Base-by-base conservation (phyloP, 2,888 invertebrate species). In the Rotaria socialis region DNA sequence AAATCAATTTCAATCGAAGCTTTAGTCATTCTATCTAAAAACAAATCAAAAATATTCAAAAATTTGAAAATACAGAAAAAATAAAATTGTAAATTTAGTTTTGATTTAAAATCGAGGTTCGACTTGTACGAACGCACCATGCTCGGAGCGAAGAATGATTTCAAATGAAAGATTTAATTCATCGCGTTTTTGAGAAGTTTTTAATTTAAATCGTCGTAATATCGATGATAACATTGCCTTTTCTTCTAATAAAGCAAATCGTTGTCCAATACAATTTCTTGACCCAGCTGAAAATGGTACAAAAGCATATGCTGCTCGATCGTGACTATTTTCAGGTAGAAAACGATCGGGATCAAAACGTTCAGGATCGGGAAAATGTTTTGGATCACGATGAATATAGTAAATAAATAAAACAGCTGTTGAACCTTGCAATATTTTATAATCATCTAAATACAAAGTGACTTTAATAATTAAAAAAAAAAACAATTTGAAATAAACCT, bases 261-360 rank as follows among this genome's bases (percentile, higher is more conserved):
- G 91, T 88, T 92, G 91, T 84, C 92, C 92, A 74, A 92, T 92
- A 88, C 92, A 92, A 88, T 92, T 92, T 47, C 92, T 89, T 7
- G 90, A 89, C 6, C 92, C 92, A 67, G 92, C 92, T 5, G 92
- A 92, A 88, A 92, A 92, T 2, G 92, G 92, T 8, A 92, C 89
- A 88, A 90, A 92, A 41, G 91, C 89, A 89, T 89, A 92, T 4
- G 92, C 90, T 88, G 95, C 95, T 87, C 95, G 93, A 89, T 94
- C 93, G 85, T 94, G 94, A 87, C 94, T 94, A 88, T 93, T 94
- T 89, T 94, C 93, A 0, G 95, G 94, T 88, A 94, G 89, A 90
- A 95, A 95, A 88, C 94, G 91, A 85, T 95, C 95, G 2, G 96
- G 95, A 92, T 95, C 93, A 90, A 95, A 96, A 88, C 92, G 93